phyloP scores from a whole-genome alignment of 2,797 vertebrate species.

The Microchirus variegatus region DNA sequence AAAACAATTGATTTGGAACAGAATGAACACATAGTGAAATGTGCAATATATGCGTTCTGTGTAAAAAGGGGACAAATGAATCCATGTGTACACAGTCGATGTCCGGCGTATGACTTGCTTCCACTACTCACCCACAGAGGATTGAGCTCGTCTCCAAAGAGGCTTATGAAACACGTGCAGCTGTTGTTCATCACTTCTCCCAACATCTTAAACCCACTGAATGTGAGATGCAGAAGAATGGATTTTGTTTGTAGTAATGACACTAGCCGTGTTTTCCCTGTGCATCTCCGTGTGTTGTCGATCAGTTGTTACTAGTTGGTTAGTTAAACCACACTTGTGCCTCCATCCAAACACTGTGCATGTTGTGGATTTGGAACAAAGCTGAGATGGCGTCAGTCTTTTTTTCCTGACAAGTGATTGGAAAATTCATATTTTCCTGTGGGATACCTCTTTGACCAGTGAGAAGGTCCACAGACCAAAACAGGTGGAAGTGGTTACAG shows the following conservation, averaged over 20 bases:
- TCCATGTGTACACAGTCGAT: not conserved
- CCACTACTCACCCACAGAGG: constrained; percentile 20
- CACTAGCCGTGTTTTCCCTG: constrained; percentile 18
- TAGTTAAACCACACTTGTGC: no score
- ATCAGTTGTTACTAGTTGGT: constrained; percentile 47
- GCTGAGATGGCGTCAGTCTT: constrained; percentile 22
- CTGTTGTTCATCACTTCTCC: constrained; percentile 52
- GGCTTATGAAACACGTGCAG: constrained; percentile 41
- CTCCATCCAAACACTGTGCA: constrained; percentile 35
- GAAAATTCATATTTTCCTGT: constrained; percentile 16
- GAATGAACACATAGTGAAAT: no score
- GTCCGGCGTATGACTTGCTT: constrained; percentile 13
- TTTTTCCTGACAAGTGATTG: constrained; percentile 6
- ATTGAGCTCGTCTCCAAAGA: constrained; percentile 18
- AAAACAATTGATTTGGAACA: no score
- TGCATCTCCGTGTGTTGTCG: constrained; percentile 14
- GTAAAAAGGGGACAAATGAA: not conserved
- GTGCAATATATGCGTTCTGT: no score
- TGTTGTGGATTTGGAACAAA: constrained; percentile 36
- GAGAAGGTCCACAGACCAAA: not conserved
- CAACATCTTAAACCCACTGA: constrained; percentile 37
- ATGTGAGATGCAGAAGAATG: constrained; percentile 37
- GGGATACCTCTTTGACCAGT: not conserved
- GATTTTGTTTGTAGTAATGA: constrained; percentile 31
- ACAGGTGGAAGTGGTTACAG: not conserved